phyloP scores from a whole-genome alignment of 2,113 vertebrate species.

The Zootoca vivipara region DNA sequence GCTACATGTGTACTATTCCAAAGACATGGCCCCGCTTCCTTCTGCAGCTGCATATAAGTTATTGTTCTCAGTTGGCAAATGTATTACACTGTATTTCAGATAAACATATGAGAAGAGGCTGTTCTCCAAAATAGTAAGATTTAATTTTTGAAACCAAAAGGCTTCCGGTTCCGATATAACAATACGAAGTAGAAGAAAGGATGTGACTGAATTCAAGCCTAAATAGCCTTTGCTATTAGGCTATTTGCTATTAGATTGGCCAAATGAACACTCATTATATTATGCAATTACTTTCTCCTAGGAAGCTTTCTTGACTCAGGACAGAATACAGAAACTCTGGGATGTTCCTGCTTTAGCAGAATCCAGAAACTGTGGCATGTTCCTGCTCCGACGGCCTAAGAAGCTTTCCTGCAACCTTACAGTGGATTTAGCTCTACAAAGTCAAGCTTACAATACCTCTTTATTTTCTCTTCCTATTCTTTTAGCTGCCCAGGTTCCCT shows the following conservation, averaged over 20 bases:
- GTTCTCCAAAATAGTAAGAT: background rate
- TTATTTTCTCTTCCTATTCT: background rate
- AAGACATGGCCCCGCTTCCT: background rate
- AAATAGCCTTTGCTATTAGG: background rate
- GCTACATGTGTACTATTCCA: background rate
- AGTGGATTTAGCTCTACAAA: background rate
- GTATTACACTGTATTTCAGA: background rate
- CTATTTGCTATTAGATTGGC: background rate
- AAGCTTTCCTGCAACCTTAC: background rate
- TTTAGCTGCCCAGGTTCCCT: background rate
- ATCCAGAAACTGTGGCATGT: too few relatives aligned
- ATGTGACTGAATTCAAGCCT: background rate
- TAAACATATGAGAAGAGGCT: too few relatives aligned
- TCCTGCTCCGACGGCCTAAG: background rate
- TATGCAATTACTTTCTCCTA: background rate
- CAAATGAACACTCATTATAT: too few relatives aligned
- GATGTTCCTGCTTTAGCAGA: background rate
- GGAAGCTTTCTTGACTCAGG: background rate
- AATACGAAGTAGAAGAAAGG: background rate
- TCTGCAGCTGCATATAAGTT: background rate
- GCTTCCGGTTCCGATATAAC: background rate
- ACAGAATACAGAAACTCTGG: background rate
- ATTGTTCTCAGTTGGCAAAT: background rate
- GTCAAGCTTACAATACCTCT: background rate
- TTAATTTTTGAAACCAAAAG: background rate